Percentiles rank a stretch among this genome's conserved stretches.
phyloP scores from a whole-genome alignment of 2,888 invertebrate genomes.

The Drosophila antonietae region DNA sequence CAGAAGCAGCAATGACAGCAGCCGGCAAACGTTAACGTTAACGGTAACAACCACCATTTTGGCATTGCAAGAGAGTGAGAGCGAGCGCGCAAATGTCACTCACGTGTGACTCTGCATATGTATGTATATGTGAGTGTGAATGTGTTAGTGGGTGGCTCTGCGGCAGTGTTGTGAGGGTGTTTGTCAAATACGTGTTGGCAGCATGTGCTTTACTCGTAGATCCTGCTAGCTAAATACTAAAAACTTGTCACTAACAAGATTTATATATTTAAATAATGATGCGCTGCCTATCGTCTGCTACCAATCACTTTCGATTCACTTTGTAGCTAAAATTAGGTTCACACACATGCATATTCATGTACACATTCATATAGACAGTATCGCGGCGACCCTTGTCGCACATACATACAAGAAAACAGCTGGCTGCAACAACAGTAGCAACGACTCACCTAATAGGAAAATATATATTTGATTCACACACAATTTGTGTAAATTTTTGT shows the following conservation, averaged over 20 bases:
- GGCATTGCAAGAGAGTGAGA: constrained; percentile 25
- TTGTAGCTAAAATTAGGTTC: constrained; percentile 68
- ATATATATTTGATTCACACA: constrained; percentile 31
- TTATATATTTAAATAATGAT: constrained; percentile 34
- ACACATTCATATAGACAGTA: constrained; percentile 17
- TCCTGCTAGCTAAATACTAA: constrained; percentile 23
- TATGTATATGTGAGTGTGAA: constrained; percentile 3
- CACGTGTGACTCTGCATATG: constrained; percentile 29
- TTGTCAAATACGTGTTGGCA: constrained; percentile 31
- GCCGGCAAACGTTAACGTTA: constrained; percentile 73
- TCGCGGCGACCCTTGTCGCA: constrained; percentile 38
- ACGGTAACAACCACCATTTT: constrained; percentile 69
- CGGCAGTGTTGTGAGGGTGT: constrained; percentile 47
- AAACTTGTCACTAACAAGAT: constrained; percentile 30
- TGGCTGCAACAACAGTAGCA: constrained; percentile 57
- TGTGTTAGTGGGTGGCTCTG: constrained; percentile 16
- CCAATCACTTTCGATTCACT: constrained; percentile 67
- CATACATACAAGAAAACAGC: constrained; percentile 65
- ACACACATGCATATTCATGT: constrained; percentile 9
- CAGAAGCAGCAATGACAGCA: constrained; percentile 30
- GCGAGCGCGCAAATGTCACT: constrained; percentile 30
- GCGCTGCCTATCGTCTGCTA: constrained; percentile 30
- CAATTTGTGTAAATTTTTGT: constrained; percentile 5
- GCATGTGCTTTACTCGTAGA: constrained; percentile 27
- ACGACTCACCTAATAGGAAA: constrained; percentile 64